A percentile compares a stretch with the other conserved stretches of the same genome.
phyloP scores from a whole-genome alignment of 2,797 vertebrate genomes.

The Pantherophis alleghaniensis region DNA sequence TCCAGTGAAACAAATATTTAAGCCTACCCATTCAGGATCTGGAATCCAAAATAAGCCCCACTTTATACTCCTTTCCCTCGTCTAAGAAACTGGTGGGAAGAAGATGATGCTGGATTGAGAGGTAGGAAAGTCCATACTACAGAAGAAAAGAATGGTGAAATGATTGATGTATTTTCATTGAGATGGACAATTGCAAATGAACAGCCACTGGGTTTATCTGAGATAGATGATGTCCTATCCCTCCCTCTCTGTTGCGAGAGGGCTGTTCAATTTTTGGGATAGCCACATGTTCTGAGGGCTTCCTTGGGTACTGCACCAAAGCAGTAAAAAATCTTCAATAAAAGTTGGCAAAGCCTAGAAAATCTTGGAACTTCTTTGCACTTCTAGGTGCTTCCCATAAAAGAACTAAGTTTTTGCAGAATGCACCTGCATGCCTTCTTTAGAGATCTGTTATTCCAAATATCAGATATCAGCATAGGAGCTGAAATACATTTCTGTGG shows the following conservation, averaged over 20 bases:
- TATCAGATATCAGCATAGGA: too few relatives aligned
- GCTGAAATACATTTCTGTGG: too few relatives aligned
- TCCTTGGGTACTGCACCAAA: not conserved
- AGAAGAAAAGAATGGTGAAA: not conserved
- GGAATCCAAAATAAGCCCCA: not conserved
- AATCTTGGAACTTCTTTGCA: not conserved
- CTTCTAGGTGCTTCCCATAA: not conserved
- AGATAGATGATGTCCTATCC: too few relatives aligned
- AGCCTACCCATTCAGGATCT: not conserved
- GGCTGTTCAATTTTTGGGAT: too few relatives aligned
- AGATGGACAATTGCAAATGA: not conserved
- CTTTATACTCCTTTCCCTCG: not conserved
- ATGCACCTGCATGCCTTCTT: not conserved
- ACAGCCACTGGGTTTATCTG: not conserved
- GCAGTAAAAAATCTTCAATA: not conserved
- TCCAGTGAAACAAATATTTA: not conserved
- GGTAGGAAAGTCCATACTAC: not conserved
- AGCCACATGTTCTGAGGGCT: too few relatives aligned
- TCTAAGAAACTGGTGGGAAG: not conserved
- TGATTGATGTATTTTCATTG: not conserved
- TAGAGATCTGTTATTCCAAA: too few relatives aligned
- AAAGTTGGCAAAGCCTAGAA: not conserved
- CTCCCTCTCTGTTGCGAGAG: too few relatives aligned
- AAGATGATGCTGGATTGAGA: not conserved
- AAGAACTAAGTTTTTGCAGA: not conserved